phyloP scores from a whole-genome alignment of 2,888 invertebrate genomes.

The Melikaiella ostensackeni region DNA sequence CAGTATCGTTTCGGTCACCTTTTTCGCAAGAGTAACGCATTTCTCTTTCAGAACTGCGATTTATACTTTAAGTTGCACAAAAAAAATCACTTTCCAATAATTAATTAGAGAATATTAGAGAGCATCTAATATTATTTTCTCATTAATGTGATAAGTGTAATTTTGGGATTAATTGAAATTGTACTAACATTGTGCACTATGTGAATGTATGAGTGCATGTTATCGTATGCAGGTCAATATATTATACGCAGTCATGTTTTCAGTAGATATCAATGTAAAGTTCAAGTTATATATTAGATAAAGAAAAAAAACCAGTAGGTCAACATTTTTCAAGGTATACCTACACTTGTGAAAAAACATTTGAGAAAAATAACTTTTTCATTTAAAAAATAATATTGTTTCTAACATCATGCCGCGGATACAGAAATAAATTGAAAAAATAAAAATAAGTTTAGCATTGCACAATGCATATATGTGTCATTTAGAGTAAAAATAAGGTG shows the following conservation, averaged over 20 bases:
- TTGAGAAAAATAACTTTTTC: neutral
- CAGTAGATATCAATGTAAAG: neutral
- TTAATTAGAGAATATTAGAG: neutral
- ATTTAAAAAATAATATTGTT: neutral
- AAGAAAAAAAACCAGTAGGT: neutral
- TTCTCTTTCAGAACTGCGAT: neutral
- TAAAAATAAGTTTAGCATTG: neutral
- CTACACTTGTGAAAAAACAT: neutral
- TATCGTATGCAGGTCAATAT: no score
- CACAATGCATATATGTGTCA: slow-evolving; percentile 6
- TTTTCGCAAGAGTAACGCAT: slow-evolving; percentile 17
- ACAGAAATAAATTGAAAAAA: neutral
- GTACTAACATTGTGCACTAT: neutral
- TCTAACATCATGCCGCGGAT: no score
- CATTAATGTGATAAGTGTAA: neutral
- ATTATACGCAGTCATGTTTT: neutral
- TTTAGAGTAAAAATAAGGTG: slow-evolving; percentile 15
- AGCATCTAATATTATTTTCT: neutral
- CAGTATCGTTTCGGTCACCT: slow-evolving; percentile 33
- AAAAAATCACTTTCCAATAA: neutral
- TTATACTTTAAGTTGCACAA: neutral
- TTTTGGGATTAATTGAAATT: neutral
- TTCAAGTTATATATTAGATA: neutral
- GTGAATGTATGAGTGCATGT: neutral
- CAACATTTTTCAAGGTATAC: neutral